A percentile compares a stretch with the other conserved stretches of the same genome.
These are phyloP conservation scores for Druon quercuslanigerum DNA, from an alignment of 1,140 invertebrate genomes.

Conservation along the genomic window DNA sequence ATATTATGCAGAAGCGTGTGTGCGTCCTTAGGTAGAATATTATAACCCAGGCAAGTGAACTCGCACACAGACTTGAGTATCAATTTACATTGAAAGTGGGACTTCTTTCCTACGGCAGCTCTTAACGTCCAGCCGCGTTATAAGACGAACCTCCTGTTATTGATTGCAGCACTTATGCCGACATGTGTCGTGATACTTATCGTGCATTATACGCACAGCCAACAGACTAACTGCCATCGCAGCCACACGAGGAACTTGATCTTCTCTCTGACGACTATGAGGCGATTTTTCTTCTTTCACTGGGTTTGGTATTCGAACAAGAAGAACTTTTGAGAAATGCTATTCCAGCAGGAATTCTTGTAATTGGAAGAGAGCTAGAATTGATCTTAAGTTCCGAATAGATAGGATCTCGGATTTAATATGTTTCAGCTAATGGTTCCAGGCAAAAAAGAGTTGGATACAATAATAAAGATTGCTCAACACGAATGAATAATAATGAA, in stretches of 20 bases:
- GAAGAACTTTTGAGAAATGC: too few species aligned
- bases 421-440: too few species aligned
- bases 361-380: too few species aligned
- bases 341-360: too few species aligned
- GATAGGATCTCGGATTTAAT: too few species aligned
- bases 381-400: too few species aligned
- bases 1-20: slow-evolving; percentile 63
- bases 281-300: not conserved
- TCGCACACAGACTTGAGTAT: slow-evolving; percentile 40
- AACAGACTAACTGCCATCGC: not conserved
- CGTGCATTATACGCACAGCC: slow-evolving; percentile 42
- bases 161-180: slow-evolving; percentile 53
- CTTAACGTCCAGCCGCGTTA: slow-evolving; percentile 51
- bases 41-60: not conserved
- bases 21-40: slow-evolving; percentile 7
- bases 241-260: not conserved
- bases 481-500: too few species aligned
- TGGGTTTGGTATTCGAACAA: too few species aligned
- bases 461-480: too few species aligned
- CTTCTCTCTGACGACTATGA: not conserved
- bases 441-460: too few species aligned
- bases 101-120: slow-evolving; percentile 42
- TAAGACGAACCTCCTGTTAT: slow-evolving; percentile 53
- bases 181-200: slow-evolving; percentile 55
- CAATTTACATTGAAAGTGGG: slow-evolving; percentile 33